These are phyloP conservation scores for Silurus lanzhouensis DNA, from an alignment of 2,797 vertebrate genomes.

Conservation along the genomic window DNA sequence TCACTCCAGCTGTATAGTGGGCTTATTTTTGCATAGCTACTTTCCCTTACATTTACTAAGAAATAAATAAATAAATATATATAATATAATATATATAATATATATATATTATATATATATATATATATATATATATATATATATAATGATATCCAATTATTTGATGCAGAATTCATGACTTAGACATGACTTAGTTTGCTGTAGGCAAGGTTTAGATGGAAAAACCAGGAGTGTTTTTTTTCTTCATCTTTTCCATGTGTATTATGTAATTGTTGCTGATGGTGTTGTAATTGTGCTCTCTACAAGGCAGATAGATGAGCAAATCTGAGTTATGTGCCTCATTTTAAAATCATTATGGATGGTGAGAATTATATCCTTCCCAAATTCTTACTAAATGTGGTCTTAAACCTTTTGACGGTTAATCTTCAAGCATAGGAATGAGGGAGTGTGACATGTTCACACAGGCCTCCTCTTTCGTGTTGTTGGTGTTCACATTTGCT, in stretches of 20 bases:
- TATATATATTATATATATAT: background rate
- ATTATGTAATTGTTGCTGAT: background rate
- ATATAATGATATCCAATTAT: background rate
- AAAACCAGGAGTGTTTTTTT: background rate
- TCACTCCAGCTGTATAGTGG: background rate
- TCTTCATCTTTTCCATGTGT: background rate
- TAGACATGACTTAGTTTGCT: too few species aligned
- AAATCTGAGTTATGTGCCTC: too few species aligned
- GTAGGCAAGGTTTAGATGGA: background rate
- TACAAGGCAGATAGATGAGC: background rate
- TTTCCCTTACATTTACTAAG: background rate
- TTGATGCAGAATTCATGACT: background rate
- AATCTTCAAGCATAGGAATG: constrained; percentile 44
- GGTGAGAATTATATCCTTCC: background rate
- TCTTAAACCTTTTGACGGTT: background rate
- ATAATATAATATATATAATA: background rate
- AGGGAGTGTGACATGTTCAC: constrained; percentile 17
- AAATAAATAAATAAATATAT: background rate
- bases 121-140: background rate
- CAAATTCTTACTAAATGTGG: background rate
- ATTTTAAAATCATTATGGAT: too few species aligned
- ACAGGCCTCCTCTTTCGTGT: constrained; percentile 7
- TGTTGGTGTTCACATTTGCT: background rate
- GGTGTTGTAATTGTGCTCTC: background rate
- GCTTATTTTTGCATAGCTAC: background rate